Evolutionary conservation across 2,113 vertebrate genomes (phyloP).

Genomic region (Psophia crepitans): DNA sequence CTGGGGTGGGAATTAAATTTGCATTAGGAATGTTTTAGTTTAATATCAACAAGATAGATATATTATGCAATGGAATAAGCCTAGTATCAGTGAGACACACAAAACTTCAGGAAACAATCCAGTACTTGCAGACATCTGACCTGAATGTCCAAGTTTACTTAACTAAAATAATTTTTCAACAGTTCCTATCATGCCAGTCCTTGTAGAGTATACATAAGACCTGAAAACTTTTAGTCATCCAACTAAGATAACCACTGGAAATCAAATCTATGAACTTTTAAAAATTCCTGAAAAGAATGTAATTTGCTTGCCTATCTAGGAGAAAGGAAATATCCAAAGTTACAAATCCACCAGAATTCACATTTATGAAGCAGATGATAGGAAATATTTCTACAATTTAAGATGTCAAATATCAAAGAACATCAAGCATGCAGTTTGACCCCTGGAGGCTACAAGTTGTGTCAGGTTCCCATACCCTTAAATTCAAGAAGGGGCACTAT

Average conservation of each 20-base stretch:
- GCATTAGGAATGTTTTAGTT: not conserved
- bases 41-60: not conserved
- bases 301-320: not conserved
- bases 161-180: not conserved
- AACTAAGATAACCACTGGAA: not conserved
- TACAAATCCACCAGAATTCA: not conserved
- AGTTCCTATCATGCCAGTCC: not conserved
- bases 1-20: not conserved
- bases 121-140: not conserved
- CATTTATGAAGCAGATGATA: not conserved
- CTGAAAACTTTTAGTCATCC: not conserved
- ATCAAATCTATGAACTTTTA: not conserved
- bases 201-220: not conserved
- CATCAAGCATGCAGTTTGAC: not conserved
- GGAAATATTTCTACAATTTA: not conserved
- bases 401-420: not conserved
- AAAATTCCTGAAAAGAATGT: not conserved
- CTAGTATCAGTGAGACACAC: too few relatives aligned
- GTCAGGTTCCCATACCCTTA: not conserved
- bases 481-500: not conserved
- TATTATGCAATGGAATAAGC: not conserved
- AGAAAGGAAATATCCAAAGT: not conserved
- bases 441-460: not conserved
- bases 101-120: not conserved
- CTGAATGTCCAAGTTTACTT: not conserved